phyloP scores from a whole-genome alignment of 2,888 invertebrate species.

The Syrphus vitripennis region DNA sequence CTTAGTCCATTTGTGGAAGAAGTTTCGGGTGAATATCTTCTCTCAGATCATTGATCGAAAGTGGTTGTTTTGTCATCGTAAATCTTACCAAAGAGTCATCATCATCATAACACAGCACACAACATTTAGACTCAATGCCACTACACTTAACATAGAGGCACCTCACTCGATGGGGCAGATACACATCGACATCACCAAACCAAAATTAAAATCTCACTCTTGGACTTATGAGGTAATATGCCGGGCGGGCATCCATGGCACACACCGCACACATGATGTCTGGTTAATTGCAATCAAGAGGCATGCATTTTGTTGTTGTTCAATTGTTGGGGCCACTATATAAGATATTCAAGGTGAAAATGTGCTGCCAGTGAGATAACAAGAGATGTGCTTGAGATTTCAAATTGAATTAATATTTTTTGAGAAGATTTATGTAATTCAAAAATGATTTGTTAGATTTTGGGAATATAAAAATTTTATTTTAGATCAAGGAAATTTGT shows the following conservation, averaged over 20 bases:
- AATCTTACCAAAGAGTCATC: constrained; percentile 43
- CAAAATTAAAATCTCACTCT: constrained; percentile 38
- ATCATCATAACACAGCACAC: neutral
- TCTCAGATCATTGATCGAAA: constrained; percentile 56
- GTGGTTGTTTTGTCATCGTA: constrained; percentile 65
- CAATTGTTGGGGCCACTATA: neutral
- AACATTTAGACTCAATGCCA: constrained; percentile 36
- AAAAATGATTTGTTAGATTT: neutral
- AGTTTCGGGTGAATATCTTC: neutral
- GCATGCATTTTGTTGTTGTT: constrained; percentile 8
- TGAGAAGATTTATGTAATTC: neutral
- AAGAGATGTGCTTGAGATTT: constrained; percentile 11
- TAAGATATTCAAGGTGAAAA: constrained; percentile 24
- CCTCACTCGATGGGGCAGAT: neutral
- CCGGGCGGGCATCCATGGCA: neutral
- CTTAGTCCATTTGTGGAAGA: neutral
- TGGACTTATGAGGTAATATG: constrained; percentile 50
- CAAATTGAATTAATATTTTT: neutral
- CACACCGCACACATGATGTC: neutral
- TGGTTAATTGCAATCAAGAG: constrained; percentile 13
- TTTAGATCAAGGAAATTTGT: neutral
- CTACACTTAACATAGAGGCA: neutral
- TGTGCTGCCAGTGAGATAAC: constrained; percentile 27
- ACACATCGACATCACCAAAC: neutral
- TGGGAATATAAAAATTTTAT: neutral